Conservation (phyloP, 2,797 vertebrate species). For the Enteromius viviparus region DNA sequence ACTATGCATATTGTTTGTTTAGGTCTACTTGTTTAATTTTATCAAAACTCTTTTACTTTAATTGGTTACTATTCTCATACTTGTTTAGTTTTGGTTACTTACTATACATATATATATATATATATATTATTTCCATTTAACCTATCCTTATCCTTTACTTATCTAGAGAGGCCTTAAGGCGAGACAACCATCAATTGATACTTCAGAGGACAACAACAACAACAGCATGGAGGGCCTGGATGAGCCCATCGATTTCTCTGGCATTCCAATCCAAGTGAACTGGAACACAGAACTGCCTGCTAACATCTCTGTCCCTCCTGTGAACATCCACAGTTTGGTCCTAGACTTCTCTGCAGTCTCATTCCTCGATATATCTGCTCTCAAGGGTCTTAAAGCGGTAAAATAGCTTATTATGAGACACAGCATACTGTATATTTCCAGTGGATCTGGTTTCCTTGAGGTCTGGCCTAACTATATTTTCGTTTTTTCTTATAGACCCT, state of each 20-base stretch:
- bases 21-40: neutral
- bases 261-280: slow-evolving; percentile 84
- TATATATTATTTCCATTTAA: neutral
- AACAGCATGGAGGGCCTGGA: slow-evolving; percentile 83
- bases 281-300: slow-evolving; percentile 82
- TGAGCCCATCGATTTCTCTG: slow-evolving; percentile 77
- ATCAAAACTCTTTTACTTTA: neutral
- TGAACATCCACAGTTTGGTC: slow-evolving; percentile 88
- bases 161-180: neutral
- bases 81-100: neutral
- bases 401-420: neutral
- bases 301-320: slow-evolving; percentile 79
- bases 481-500: slow-evolving; percentile 71
- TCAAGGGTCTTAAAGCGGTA: slow-evolving; percentile 88
- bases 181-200: neutral
- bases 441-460: neutral
- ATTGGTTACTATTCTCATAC: neutral
- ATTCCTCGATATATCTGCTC: slow-evolving; percentile 90
- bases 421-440: neutral
- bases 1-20: neutral
- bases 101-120: too few species aligned
- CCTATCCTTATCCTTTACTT: neutral
- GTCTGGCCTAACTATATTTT: neutral
- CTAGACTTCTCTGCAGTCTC: slow-evolving; percentile 94
- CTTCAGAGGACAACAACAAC: slow-evolving; percentile 77